Evolutionary conservation across 2,797 vertebrate species (phyloP).

Genomic region (Atherinosoma microstoma): DNA sequence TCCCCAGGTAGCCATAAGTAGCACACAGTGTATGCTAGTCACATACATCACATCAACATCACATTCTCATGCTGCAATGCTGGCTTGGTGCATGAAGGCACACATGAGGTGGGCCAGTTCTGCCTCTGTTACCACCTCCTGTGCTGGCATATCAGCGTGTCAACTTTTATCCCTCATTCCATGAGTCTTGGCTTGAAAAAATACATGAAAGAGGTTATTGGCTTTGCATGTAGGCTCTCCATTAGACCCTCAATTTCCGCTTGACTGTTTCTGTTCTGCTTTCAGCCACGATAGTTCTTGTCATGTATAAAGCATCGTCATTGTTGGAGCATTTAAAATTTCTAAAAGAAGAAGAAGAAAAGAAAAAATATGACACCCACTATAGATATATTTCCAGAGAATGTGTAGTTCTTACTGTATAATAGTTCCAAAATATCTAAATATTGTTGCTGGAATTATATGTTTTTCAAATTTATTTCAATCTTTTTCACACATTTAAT

Average conservation of each 20-base stretch:
- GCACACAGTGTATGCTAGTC: not conserved
- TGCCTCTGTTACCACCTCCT: not conserved
- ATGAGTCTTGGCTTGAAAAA: not conserved
- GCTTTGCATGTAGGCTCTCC: conserved; percentile 1
- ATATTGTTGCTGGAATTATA: not conserved
- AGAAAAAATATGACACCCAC: too few species aligned
- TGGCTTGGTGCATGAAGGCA: too few species aligned
- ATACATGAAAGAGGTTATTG: conserved; percentile 7
- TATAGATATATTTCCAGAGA: too few species aligned
- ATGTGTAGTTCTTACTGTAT: too few species aligned
- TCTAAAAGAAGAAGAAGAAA: not conserved
- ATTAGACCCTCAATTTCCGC: conserved; percentile 19
- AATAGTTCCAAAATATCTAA: too few species aligned
- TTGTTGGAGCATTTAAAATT: not conserved
- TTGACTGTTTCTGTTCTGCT: conserved; percentile 20
- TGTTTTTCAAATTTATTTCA: too few species aligned
- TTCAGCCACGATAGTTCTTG: not conserved
- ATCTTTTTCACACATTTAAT: not conserved
- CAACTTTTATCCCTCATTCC: not conserved
- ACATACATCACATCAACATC: not conserved
- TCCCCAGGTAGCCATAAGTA: not conserved
- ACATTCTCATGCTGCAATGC: not conserved
- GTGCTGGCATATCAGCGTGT: not conserved
- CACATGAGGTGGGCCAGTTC: not conserved
- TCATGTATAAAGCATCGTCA: not conserved